These are phyloP conservation scores for Aquatica leii DNA, from an alignment of 2,888 invertebrate species.

Conservation along the genomic window DNA sequence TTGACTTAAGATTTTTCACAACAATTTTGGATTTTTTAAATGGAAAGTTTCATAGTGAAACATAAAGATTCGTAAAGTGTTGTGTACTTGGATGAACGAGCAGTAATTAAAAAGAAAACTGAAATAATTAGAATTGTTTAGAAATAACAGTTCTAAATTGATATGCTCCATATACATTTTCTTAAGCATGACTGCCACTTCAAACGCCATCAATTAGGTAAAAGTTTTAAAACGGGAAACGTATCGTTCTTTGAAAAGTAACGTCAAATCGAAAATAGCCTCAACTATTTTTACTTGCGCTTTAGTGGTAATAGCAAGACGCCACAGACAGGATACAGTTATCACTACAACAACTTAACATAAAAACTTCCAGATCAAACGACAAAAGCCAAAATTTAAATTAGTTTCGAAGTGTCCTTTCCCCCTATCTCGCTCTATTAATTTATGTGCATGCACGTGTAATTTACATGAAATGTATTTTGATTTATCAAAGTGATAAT, in stretches of 20 bases:
- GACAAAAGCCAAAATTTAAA: constrained; percentile 5
- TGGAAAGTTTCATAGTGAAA: too few species aligned
- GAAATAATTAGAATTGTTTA: neutral
- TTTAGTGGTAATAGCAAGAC: too few species aligned
- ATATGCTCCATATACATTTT: constrained; percentile 3
- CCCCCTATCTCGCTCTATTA: neutral
- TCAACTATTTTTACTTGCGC: constrained; percentile 4
- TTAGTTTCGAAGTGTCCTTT: too few species aligned
- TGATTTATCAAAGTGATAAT: constrained; percentile 8
- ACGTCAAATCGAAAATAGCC: constrained; percentile 5
- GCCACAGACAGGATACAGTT: neutral
- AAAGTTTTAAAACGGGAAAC: neutral
- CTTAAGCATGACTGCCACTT: constrained; percentile 6
- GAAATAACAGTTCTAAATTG: constrained; percentile 5
- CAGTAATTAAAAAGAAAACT: too few species aligned
- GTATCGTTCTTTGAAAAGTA: neutral
- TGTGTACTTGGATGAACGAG: too few species aligned
- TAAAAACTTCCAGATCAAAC: neutral
- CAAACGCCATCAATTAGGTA: neutral
- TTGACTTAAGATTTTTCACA: too few species aligned
- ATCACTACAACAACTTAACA: too few species aligned
- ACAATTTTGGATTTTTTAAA: too few species aligned
- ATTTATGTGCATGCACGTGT: constrained; percentile 27
- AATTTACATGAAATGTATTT: constrained; percentile 25
- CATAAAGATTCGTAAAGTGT: too few species aligned